A percentile compares a stretch with the other conserved stretches of the same genome.
phyloP scores from a whole-genome alignment of 2,113 vertebrate species.

The Mormyrus lacerda region DNA sequence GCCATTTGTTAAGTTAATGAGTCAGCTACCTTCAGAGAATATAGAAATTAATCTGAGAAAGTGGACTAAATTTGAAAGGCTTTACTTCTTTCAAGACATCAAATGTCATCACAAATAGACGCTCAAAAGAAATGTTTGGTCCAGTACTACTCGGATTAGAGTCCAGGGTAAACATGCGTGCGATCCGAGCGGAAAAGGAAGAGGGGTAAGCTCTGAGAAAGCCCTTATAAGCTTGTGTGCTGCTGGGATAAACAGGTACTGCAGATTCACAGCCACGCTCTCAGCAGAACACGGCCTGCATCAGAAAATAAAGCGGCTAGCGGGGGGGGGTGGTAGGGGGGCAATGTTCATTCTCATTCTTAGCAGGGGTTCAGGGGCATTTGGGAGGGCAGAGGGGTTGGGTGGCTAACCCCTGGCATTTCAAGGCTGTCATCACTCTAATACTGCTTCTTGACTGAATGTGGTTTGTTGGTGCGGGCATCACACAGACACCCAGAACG shows the following conservation, averaged over 20 bases:
- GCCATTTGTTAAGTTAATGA: background rate
- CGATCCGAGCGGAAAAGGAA: background rate
- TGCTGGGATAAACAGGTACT: conserved; percentile 10
- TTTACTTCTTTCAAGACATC: background rate
- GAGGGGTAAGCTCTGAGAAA: background rate
- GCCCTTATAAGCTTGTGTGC: background rate
- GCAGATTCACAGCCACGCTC: background rate
- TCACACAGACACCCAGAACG: background rate
- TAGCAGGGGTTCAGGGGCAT: background rate
- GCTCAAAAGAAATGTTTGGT: background rate
- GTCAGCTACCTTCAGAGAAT: background rate
- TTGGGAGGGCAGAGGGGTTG: background rate
- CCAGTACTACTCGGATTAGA: background rate
- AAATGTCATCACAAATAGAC: conserved; percentile 1
- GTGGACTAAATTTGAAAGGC: background rate
- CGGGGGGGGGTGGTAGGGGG: background rate
- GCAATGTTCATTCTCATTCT: background rate
- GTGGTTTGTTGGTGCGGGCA: background rate
- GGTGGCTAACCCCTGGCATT: conserved; percentile 5
- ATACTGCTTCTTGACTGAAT: background rate
- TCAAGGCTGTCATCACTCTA: conserved; percentile 8
- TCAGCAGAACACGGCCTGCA: background rate
- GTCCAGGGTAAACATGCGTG: background rate
- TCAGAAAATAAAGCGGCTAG: background rate
- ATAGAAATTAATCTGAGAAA: background rate